Percentiles rank a stretch among this genome's conserved stretches.
These are phyloP conservation scores for Anastrepha ludens DNA, from an alignment of 1,140 invertebrate genomes.

Conservation along the genomic window DNA sequence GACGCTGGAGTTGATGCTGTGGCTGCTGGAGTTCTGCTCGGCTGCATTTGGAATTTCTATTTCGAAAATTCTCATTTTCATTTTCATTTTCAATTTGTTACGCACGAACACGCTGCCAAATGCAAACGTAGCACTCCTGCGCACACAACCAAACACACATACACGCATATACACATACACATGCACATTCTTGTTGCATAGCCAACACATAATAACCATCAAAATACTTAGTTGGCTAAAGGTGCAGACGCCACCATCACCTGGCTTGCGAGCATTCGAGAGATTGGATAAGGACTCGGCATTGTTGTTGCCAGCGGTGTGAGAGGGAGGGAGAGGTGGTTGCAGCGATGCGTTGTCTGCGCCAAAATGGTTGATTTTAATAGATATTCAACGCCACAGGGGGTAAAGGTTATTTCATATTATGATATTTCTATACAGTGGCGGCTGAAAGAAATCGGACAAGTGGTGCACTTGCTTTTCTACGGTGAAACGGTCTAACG, in stretches of 20 bases:
- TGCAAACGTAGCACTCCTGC: slow-evolving; percentile 28
- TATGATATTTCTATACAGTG: background rate
- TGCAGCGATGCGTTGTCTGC: background rate
- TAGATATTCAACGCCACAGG: background rate
- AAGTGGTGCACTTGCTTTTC: too few relatives aligned
- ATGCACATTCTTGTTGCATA: background rate
- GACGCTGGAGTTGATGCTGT: too few relatives aligned
- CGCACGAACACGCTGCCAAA: slow-evolving; percentile 56
- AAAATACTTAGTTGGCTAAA: slow-evolving; percentile 1
- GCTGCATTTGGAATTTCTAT: slow-evolving; percentile 45
- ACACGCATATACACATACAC: background rate
- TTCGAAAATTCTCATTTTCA: slow-evolving; percentile 53
- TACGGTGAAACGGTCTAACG: too few relatives aligned
- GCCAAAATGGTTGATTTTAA: slow-evolving; percentile 18
- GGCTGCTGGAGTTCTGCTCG: slow-evolving; percentile 16
- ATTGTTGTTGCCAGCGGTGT: background rate
- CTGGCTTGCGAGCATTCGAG: background rate
- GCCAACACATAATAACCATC: slow-evolving; percentile 28
- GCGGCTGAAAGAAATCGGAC: background rate
- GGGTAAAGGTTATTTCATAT: background rate
- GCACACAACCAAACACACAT: background rate
- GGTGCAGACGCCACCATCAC: slow-evolving; percentile 22
- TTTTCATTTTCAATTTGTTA: slow-evolving; percentile 55
- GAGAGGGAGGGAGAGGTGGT: background rate
- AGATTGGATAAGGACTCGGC: background rate